Percentiles rank a stretch among this genome's conserved stretches.
Conservation (phyloP, 1,140 invertebrate species). For the Anthonomus grandis region DNA sequence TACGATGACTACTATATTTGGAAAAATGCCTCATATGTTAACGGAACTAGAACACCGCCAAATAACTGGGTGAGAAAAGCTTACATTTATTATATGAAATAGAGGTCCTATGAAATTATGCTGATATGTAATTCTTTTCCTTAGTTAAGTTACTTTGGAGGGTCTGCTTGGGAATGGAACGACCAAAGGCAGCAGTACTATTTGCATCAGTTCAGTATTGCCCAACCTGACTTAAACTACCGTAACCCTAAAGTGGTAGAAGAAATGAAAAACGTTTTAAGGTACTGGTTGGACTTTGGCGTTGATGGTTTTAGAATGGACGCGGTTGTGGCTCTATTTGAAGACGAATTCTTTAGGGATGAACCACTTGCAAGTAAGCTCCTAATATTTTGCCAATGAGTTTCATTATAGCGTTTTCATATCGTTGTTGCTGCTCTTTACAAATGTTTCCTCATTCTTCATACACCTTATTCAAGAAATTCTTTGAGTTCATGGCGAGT, state of each 20-base stretch:
- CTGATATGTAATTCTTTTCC: no score
- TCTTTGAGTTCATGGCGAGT: no score
- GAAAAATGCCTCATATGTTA: conserved; percentile 56
- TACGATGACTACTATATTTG: conserved; percentile 79
- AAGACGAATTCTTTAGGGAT: conserved; percentile 50
- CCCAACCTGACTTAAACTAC: conserved; percentile 77
- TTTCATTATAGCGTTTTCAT: no score
- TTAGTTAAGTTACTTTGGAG: conserved; percentile 63
- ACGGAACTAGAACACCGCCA: conserved; percentile 54
- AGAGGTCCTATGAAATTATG: no score
- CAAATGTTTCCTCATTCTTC: no score
- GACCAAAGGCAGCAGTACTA: conserved; percentile 67
- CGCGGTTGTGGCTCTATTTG: conserved; percentile 45
- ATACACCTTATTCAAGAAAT: no score
- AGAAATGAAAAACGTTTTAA: conserved; percentile 65
- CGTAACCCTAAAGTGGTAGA: conserved; percentile 57
- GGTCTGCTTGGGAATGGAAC: conserved; percentile 70
- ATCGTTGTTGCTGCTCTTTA: no score
- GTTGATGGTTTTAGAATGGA: conserved; percentile 70
- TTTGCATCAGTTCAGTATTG: conserved; percentile 65
- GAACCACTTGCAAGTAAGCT: conserved; percentile 50
- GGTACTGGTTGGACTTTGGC: conserved; percentile 69
- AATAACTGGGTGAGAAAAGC: conserved; percentile 81
- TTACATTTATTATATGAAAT: no score
- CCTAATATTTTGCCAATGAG: no score